phyloP scores from a whole-genome alignment of 2,888 invertebrate species.

The Acholoe squamosa region DNA sequence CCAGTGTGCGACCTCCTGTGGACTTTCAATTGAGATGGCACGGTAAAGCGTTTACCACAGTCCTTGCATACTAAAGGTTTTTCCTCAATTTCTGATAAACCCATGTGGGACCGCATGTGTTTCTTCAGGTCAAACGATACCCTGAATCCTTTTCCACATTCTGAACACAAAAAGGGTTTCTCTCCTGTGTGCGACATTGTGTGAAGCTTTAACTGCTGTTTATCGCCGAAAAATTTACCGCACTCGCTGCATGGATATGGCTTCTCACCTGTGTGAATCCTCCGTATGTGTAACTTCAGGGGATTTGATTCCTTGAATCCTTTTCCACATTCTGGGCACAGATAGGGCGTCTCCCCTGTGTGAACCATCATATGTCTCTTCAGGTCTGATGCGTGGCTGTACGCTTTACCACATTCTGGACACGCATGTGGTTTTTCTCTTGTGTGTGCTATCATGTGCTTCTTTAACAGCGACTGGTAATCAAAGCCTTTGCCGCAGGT shows the following conservation, averaged over 20 bases:
- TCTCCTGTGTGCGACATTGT: slow-evolving; percentile 84
- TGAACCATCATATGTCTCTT: neutral
- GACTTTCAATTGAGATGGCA: neutral
- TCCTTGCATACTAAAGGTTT: neutral
- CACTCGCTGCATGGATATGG: neutral
- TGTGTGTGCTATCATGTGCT: slow-evolving; percentile 46
- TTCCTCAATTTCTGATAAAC: neutral
- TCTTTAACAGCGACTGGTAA: no score
- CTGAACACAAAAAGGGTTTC: slow-evolving; percentile 84
- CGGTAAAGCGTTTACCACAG: slow-evolving; percentile 12
- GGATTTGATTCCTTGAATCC: neutral
- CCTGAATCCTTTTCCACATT: slow-evolving; percentile 84
- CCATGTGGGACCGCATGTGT: slow-evolving; percentile 21
- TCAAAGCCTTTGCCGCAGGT: no score
- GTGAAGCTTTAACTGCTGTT: neutral
- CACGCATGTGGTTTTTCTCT: slow-evolving; percentile 20
- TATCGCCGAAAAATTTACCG: neutral
- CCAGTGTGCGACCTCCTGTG: slow-evolving; percentile 26
- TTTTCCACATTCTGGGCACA: neutral
- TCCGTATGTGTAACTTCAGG: slow-evolving; percentile 78
- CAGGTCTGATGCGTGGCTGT: neutral
- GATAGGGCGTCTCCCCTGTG: neutral
- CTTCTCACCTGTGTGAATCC: slow-evolving; percentile 37
- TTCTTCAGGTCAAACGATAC: neutral
- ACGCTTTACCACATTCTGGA: neutral